Conservation (phyloP, 2,113 vertebrate species). For the Vanacampus margaritifer region DNA sequence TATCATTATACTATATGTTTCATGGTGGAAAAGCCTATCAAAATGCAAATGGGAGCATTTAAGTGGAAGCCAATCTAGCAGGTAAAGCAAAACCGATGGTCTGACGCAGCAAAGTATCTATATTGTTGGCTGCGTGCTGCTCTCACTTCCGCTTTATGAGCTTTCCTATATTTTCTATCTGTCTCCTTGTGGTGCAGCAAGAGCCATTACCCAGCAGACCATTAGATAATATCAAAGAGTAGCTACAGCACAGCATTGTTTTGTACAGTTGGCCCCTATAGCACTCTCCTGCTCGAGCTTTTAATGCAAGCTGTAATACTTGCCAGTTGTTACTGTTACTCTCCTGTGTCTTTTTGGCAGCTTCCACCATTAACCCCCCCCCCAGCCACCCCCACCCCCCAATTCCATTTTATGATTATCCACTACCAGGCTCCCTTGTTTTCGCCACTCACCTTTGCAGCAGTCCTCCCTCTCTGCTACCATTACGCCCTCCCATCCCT, state of each 20-base stretch:
- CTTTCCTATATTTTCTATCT: constrained; percentile 13
- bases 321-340: constrained; percentile 14
- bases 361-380: background rate
- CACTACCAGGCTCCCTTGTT: constrained; percentile 22
- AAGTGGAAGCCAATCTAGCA: constrained; percentile 19
- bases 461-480: constrained; percentile 25
- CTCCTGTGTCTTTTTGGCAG: background rate
- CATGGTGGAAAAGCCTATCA: constrained; percentile 33
- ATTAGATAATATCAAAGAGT: constrained; percentile 22
- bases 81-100: constrained; percentile 37
- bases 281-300: constrained; percentile 35
- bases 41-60: constrained; percentile 51
- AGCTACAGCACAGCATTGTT: constrained; percentile 24
- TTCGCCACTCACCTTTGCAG: constrained; percentile 33
- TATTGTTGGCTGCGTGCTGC: constrained; percentile 14
- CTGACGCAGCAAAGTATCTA: constrained; percentile 43
- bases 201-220: constrained; percentile 37
- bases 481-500: constrained; percentile 12
- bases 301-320: constrained; percentile 28
- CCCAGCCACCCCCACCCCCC: background rate
- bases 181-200: constrained; percentile 24
- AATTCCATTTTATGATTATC: constrained; percentile 30
- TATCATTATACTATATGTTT: constrained; percentile 48
- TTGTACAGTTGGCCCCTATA: constrained; percentile 33
- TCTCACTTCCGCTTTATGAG: constrained; percentile 16